Evolutionary conservation across 1,140 invertebrate species (phyloP).

Genomic region (Hypothenemus hampei): DNA sequence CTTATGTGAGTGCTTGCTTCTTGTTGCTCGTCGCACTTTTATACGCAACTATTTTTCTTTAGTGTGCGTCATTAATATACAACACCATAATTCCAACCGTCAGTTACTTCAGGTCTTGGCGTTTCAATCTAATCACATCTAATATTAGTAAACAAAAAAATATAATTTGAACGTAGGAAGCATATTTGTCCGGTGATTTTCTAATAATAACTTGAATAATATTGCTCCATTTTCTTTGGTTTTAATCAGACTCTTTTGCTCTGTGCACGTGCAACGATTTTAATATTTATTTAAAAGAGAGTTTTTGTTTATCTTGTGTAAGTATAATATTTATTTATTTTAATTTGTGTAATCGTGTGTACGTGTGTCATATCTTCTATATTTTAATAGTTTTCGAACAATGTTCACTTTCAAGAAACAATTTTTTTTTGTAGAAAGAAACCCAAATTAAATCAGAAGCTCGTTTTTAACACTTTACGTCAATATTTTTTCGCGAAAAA

Average conservation of each 20-base stretch:
- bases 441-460: no score
- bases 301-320: no score
- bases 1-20: no score
- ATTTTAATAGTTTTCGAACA: constrained; percentile 26
- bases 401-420: constrained; percentile 13
- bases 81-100: no score
- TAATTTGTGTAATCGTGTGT: constrained; percentile 31
- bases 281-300: constrained; percentile 14
- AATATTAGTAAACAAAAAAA: background rate
- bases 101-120: no score
- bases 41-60: background rate
- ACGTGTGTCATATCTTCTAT: constrained; percentile 37
- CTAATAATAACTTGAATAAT: constrained; percentile 30
- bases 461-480: no score
- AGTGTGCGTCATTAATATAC: no score
- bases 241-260: constrained; percentile 45
- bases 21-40: background rate
- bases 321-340: no score
- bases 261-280: constrained; percentile 43
- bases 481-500: no score
- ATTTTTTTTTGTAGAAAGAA: background rate
- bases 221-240: constrained; percentile 42
- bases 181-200: constrained; percentile 12
- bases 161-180: constrained; percentile 5
- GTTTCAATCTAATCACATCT: background rate